Base-by-base conservation (phyloP, 2,888 invertebrate genomes). In the Aphelenchoides bicaudatus region DNA sequence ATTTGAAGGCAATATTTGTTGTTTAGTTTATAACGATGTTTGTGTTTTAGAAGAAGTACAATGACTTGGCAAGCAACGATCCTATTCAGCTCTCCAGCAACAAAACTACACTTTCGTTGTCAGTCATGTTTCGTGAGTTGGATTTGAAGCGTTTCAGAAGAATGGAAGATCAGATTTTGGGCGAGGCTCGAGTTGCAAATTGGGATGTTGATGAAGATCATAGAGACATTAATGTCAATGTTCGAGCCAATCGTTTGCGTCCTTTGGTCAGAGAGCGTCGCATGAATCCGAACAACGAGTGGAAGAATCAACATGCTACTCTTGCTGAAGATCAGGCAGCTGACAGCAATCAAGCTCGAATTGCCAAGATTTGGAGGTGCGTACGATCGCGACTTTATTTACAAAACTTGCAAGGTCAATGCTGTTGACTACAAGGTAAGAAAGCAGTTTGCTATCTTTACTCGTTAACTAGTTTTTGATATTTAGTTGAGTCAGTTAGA, bases 361-460 rank as follows among this genome's bases (percentile, higher is more conserved):
- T 19, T 21, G 58, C 56, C 19, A 63, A 59, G 23, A 16, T 59
- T 19, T 58, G 63, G 63, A 43, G 56, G n/a, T n/a, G n/a, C n/a
- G n/a, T n/a, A n/a, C n/a, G n/a, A n/a, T n/a, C n/a, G n/a, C n/a
- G n/a, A n/a, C n/a, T n/a, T n/a, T n/a, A n/a, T n/a, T n/a, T n/a
- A n/a, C n/a, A n/a, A n/a, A n/a, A n/a, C n/a, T n/a, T n/a, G n/a
- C n/a, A n/a, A n/a, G n/a, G n/a, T n/a, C n/a, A n/a, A n/a, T n/a
- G n/a, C n/a, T n/a, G n/a, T n/a, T n/a, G n/a, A n/a, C n/a, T n/a
- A n/a, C n/a, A n/a, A n/a, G n/a, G n/a, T n/a, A n/a, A n/a, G n/a
- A n/a, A n/a, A n/a, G n/a, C n/a, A n/a, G n/a, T n/a, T n/a, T n/a
- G n/a, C n/a, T n/a, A n/a, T n/a, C n/a, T n/a, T n/a, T n/a, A n/a